Evolutionary conservation across 2,113 vertebrate species (phyloP).

Genomic region (Syngnathus scovelli): DNA sequence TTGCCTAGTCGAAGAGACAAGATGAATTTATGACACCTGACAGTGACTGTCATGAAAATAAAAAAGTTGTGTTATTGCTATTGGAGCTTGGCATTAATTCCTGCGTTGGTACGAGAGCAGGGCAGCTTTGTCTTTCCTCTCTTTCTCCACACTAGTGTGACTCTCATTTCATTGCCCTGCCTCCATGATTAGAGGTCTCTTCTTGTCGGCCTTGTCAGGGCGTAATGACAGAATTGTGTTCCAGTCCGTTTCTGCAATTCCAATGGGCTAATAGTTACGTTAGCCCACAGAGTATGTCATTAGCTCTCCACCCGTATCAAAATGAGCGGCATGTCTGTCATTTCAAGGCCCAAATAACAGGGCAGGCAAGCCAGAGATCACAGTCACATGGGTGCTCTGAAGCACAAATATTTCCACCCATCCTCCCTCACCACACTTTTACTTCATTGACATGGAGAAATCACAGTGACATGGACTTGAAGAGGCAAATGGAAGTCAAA

Average conservation of each 20-base stretch:
- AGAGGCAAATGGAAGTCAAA: constrained; percentile 46
- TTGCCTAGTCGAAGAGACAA: too few relatives aligned
- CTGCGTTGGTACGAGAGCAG: neutral
- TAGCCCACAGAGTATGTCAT: constrained; percentile 65
- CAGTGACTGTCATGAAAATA: too few relatives aligned
- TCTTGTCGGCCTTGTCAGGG: constrained; percentile 6
- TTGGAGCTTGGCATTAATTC: too few relatives aligned
- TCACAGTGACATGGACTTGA: constrained; percentile 25
- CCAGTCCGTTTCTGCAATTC: constrained; percentile 64
- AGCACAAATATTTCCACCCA: constrained; percentile 38
- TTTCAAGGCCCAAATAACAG: constrained; percentile 66
- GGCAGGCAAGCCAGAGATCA: constrained; percentile 56
- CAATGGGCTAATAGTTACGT: constrained; percentile 69
- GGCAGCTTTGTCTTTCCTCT: constrained; percentile 4
- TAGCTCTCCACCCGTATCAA: constrained; percentile 58
- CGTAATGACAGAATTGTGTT: constrained; percentile 73
- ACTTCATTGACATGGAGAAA: constrained; percentile 40
- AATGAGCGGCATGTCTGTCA: constrained; percentile 63
- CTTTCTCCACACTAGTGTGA: constrained; percentile 21
- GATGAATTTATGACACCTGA: too few relatives aligned
- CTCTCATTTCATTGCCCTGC: constrained; percentile 37
- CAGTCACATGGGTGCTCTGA: constrained; percentile 52
- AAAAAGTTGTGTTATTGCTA: too few relatives aligned
- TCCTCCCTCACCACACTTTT: constrained; percentile 37
- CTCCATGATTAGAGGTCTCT: constrained; percentile 71